A percentile compares a stretch with the other conserved stretches of the same genome.
Conservation (phyloP, 2,888 invertebrate species). For the Automeris io region DNA sequence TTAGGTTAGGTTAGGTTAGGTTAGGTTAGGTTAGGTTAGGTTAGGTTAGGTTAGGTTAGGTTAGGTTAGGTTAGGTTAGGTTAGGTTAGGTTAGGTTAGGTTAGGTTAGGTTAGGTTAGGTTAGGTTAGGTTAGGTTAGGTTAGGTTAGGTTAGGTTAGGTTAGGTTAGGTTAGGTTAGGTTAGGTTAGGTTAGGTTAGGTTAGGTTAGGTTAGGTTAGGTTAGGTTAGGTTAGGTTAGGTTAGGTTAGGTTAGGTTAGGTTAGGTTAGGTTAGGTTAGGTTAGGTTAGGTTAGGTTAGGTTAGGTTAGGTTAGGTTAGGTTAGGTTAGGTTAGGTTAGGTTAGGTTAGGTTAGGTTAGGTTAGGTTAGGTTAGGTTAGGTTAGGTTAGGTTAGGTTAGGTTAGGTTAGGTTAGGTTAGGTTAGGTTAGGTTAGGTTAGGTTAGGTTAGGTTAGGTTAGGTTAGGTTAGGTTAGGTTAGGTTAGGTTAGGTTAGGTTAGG, state of each 20-base stretch:
- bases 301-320: conserved; percentile 10
- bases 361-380: conserved; percentile 11
- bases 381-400: conserved; percentile 11
- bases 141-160: conserved; percentile 20
- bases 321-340: conserved; percentile 10
- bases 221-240: conserved; percentile 11
- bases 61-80: no score
- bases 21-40: no score
- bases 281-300: conserved; percentile 10
- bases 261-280: conserved; percentile 11
- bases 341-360: conserved; percentile 11
- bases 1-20: no score
- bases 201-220: conserved; percentile 11
- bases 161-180: conserved; percentile 11
- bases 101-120: no score
- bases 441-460: conserved; percentile 15
- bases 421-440: conserved; percentile 15
- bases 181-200: conserved; percentile 13
- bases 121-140: conserved; percentile 18
- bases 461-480: conserved; percentile 19
- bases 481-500: conserved; percentile 18
- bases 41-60: no score
- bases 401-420: conserved; percentile 11
- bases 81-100: no score
- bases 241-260: conserved; percentile 9